Base-by-base conservation (phyloP, 2,888 invertebrate genomes). In the Galeruca laticollis region DNA sequence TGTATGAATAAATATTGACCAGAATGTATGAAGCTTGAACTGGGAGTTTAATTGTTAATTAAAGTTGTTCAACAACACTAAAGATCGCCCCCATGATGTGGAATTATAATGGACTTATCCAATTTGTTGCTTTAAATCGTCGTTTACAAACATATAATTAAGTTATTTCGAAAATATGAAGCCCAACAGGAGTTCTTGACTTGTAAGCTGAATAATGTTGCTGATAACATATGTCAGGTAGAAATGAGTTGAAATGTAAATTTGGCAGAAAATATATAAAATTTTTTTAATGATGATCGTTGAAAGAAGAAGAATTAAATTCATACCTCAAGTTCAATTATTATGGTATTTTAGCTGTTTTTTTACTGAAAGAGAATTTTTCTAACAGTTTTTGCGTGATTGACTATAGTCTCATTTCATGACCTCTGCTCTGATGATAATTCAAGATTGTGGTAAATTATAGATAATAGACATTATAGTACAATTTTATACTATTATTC, bases 131-230 rank as follows among this genome's bases (percentile, higher is more conserved):
- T 78, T 74, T 77, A 76, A 79, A 79, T 78, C 79, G 78, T 65
- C 70, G 73, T 74, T 69, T 60, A 75, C 71, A 76, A 81, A 79
- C 77, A 78, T 80, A 80, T 80, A 81, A 79, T 80, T 81, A 64
- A 64, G 56, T 64, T 64, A 57, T 52, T 60, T 47, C n/a, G 33
- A 33, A 80, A 80, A 79, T 80, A 79, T 78, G 70, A 72, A 69
- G 65, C 73, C 67, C 40, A 31, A 71, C 68, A 72, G 72, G 73
- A 68, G 70, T 67, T 68, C 26, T 68, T 37, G 40, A 35, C 21
- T 40, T 35, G 49, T 21, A 59, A 60, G 20, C 40, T 54, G 43
- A 31, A 8, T 60, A 15, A 51, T 62, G 47, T 13, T 49, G 35
- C 49, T 18, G 37, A 60, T 15, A 60, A 18, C n/a, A 21, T 11